These are phyloP conservation scores for Leucophenga maculata DNA, from an alignment of 2,888 invertebrate genomes.

Conservation along the genomic window DNA sequence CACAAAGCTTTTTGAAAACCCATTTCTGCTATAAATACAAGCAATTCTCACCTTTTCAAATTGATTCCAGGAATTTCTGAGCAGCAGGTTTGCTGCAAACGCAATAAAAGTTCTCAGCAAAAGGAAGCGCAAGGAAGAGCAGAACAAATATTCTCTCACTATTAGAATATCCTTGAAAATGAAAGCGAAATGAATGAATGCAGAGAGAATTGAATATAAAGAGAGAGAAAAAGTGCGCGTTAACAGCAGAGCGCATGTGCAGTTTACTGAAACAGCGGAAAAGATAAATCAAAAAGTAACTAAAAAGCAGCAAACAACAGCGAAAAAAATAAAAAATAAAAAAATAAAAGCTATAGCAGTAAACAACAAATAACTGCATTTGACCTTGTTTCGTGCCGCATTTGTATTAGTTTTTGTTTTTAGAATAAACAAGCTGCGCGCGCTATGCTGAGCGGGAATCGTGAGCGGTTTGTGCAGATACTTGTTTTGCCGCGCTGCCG, in stretches of 20 bases:
- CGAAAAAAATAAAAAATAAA: conserved; percentile 61
- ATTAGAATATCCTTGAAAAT: conserved; percentile 28
- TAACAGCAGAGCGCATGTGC: conserved; percentile 33
- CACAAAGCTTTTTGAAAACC: too few relatives aligned
- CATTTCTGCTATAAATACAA: background rate
- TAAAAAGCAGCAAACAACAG: conserved; percentile 41
- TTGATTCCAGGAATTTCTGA: conserved; percentile 32
- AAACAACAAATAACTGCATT: conserved; percentile 60
- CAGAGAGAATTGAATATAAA: background rate
- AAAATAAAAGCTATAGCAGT: conserved; percentile 13
- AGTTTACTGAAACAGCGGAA: conserved; percentile 55
- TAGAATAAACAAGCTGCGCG: conserved; percentile 20
- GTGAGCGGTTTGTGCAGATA: background rate
- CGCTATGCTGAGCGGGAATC: background rate
- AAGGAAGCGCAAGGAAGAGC: conserved; percentile 7
- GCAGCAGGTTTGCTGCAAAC: conserved; percentile 6
- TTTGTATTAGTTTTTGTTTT: conserved; percentile 44
- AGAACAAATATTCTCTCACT: background rate
- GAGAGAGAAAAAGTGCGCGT: too few relatives aligned
- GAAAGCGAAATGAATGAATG: conserved; percentile 15
- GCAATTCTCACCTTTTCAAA: conserved; percentile 34
- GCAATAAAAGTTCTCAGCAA: conserved; percentile 1
- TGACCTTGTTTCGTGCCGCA: conserved; percentile 58
- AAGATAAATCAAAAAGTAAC: conserved; percentile 63
- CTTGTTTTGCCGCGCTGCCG: background rate